phyloP scores from a whole-genome alignment of 2,113 vertebrate genomes.

The Dromaius novaehollandiae region DNA sequence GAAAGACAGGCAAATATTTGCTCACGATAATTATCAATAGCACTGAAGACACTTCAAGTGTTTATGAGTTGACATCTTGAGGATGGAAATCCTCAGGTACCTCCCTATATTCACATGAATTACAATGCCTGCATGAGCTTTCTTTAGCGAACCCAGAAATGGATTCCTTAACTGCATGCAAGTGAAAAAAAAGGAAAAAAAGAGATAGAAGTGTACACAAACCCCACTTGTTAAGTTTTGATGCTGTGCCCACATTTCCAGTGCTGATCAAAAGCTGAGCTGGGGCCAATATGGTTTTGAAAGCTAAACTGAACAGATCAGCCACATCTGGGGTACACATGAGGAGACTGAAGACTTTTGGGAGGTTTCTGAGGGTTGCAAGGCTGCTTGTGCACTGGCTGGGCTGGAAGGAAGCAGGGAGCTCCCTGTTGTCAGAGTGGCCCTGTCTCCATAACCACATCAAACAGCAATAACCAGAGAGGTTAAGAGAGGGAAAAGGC shows the following conservation, averaged over 20 bases:
- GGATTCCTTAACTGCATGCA: neutral
- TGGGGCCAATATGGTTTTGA: neutral
- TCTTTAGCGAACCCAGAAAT: neutral
- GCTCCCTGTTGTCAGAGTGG: neutral
- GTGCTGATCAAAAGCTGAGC: neutral
- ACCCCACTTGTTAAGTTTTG: neutral
- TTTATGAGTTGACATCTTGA: neutral
- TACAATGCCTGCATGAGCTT: neutral
- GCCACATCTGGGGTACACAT: no score
- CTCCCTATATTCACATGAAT: neutral
- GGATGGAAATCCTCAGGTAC: neutral
- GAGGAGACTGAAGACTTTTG: neutral
- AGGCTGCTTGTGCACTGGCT: fast-evolving
- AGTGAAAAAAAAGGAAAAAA: no score
- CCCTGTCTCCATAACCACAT: neutral
- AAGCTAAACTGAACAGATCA: neutral
- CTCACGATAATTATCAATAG: neutral
- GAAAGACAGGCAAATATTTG: neutral
- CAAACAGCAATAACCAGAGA: neutral
- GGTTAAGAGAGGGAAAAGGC: neutral
- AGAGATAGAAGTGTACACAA: no score
- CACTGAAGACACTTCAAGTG: neutral
- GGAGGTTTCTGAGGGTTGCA: neutral
- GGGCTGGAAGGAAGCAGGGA: neutral
- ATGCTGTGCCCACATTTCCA: neutral